phyloP scores from a whole-genome alignment of 2,797 vertebrate genomes.

The Molothrus ater region DNA sequence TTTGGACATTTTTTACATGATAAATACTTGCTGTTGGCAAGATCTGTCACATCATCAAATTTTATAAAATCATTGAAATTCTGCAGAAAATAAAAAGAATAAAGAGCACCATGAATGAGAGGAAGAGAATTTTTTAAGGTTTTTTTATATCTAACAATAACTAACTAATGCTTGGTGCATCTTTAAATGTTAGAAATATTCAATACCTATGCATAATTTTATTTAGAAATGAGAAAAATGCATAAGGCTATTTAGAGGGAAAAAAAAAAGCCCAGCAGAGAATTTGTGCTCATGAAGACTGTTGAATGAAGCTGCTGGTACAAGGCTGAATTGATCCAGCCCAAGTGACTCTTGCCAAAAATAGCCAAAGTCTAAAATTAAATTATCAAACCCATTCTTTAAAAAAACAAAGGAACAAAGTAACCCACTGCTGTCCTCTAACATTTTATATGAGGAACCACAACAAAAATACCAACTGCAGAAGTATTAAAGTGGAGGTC shows the following conservation, averaged over 20 bases:
- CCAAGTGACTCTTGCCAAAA: constrained; percentile 36
- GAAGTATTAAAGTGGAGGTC: background rate
- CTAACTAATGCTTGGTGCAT: background rate
- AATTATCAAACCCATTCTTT: constrained; percentile 54
- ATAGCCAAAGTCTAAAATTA: constrained; percentile 69
- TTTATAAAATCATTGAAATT: background rate
- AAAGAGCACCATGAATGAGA: background rate
- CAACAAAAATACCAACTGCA: constrained; percentile 17
- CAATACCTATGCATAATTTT: background rate
- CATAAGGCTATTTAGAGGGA: background rate
- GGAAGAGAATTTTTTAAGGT: background rate
- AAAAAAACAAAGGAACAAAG: constrained; percentile 6
- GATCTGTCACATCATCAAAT: background rate
- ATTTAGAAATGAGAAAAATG: background rate
- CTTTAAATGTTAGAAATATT: background rate
- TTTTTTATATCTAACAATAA: background rate
- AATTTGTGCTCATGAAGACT: background rate
- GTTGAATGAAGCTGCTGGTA: constrained; percentile 33
- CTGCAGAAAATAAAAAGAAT: background rate
- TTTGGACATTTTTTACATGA: background rate
- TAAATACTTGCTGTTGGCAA: background rate
- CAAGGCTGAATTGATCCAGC: constrained; percentile 59
- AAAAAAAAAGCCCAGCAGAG: background rate
- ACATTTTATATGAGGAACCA: background rate
- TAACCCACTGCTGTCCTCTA: constrained; percentile 3